These are phyloP conservation scores for Pseudachorutes palmiensis DNA, from an alignment of 1,140 invertebrate genomes.

Conservation along the genomic window DNA sequence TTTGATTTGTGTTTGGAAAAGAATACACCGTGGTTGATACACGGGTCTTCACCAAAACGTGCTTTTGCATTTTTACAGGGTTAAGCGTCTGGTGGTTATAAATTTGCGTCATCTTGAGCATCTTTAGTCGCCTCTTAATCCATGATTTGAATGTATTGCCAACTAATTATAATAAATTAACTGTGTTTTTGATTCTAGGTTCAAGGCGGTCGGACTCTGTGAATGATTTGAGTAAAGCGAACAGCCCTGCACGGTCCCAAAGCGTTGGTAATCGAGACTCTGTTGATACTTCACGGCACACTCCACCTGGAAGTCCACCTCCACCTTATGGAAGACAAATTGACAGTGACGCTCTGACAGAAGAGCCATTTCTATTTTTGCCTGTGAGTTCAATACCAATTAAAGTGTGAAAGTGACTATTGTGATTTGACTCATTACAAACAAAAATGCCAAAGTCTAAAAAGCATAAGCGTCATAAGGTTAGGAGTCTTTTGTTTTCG, in stretches of 20 bases:
- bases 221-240: conserved; percentile 30
- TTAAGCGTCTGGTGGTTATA: conserved; percentile 20
- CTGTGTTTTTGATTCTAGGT: conserved; percentile 18
- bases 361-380: background rate
- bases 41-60: too few species aligned
- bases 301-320: conserved; percentile 72
- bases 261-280: conserved; percentile 25
- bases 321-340: conserved; percentile 60
- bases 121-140: too few species aligned
- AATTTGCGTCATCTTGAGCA: too few species aligned
- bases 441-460: background rate
- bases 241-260: conserved; percentile 25
- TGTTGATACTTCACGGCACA: conserved; percentile 46
- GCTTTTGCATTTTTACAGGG: conserved; percentile 9
- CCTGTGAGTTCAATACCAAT: conserved; percentile 5
- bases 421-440: background rate
- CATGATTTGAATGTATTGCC: too few species aligned
- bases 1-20: too few species aligned
- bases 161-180: background rate
- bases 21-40: too few species aligned
- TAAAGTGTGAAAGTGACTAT: background rate
- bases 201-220: conserved; percentile 36
- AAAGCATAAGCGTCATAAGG: background rate
- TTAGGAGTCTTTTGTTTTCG: too few species aligned
- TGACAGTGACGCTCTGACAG: conserved; percentile 17